These are phyloP conservation scores for Ophion obscuratus DNA, from an alignment of 2,888 invertebrate genomes.

Conservation along the genomic window DNA sequence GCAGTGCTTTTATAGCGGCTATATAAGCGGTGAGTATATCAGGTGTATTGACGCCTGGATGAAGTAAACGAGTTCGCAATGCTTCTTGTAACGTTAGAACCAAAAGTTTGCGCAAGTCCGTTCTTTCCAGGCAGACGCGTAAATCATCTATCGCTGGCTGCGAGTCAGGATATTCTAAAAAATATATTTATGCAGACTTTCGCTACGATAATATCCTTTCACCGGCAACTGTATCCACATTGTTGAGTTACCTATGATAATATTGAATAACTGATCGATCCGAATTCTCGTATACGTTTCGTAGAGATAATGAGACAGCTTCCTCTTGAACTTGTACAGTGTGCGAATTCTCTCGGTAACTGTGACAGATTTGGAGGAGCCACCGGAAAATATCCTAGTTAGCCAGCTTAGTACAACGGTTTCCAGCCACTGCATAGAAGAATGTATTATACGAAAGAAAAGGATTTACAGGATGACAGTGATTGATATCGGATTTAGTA, in stretches of 20 bases:
- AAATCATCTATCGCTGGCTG: conserved; percentile 96
- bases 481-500: not conserved
- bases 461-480: not conserved
- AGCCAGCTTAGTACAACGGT: conserved; percentile 95
- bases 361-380: conserved; percentile 86
- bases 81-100: conserved; percentile 92
- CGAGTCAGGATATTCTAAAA: conserved; percentile 96
- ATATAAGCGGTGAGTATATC: conserved; percentile 98
- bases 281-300: conserved; percentile 95
- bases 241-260: conserved; percentile 90
- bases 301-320: conserved; percentile 92
- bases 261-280: conserved; percentile 97
- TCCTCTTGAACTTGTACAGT: conserved; percentile 89
- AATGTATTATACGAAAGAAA: conserved; percentile 38
- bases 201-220: not conserved
- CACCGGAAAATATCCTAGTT: conserved; percentile 91
- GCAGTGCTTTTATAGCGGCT: conserved; percentile 96
- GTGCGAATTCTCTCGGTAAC: conserved; percentile 86
- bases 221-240: not conserved
- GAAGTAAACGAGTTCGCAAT: conserved; percentile 93
- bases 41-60: conserved; percentile 97
- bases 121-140: conserved; percentile 93
- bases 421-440: conserved; percentile 90
- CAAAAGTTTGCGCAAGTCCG: conserved; percentile 91
- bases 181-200: not conserved